Evolutionary conservation across 2,888 invertebrate species (phyloP).

Genomic region (Agrochola macilenta): DNA sequence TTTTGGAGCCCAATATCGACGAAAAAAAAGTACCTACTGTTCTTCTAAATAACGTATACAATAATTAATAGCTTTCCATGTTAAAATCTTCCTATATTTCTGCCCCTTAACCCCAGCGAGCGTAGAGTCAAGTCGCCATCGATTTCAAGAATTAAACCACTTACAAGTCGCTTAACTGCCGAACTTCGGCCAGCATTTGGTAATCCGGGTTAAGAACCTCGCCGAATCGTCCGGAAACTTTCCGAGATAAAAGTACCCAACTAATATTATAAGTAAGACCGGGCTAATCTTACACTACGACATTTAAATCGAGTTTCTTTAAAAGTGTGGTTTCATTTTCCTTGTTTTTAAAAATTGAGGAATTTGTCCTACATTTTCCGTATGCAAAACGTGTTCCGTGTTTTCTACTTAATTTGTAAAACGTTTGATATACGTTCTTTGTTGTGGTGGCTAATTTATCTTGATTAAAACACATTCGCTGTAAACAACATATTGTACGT

Average conservation of each 20-base stretch:
- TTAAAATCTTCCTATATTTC: conserved; percentile 5
- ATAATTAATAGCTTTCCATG: neutral
- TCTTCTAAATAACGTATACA: neutral
- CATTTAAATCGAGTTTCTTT: conserved; percentile 45
- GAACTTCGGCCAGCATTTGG: conserved; percentile 73
- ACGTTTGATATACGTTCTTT: conserved; percentile 33
- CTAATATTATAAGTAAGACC: conserved; percentile 63
- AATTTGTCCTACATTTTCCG: conserved; percentile 30
- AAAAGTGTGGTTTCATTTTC: conserved; percentile 30
- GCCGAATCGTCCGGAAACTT: conserved; percentile 55
- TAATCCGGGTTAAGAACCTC: conserved; percentile 65
- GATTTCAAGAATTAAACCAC: conserved; percentile 73
- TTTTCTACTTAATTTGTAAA: conserved; percentile 50
- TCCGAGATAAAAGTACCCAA: conserved; percentile 65
- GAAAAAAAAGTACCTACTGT: neutral
- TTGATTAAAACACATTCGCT: conserved; percentile 54
- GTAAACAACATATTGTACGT: conserved; percentile 18
- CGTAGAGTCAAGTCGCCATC: conserved; percentile 60
- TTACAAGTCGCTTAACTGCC: conserved; percentile 73
- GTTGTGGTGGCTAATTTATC: conserved; percentile 41
- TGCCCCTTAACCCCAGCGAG: conserved; percentile 1
- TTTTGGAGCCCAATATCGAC: accelerated
- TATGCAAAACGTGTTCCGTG: conserved; percentile 26
- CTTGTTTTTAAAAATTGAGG: conserved; percentile 18
- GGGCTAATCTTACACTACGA: conserved; percentile 54